A percentile compares a stretch with the other conserved stretches of the same genome.
Evolutionary conservation across 2,797 vertebrate species (phyloP).

Genomic region (Gymnodraco acuticeps): DNA sequence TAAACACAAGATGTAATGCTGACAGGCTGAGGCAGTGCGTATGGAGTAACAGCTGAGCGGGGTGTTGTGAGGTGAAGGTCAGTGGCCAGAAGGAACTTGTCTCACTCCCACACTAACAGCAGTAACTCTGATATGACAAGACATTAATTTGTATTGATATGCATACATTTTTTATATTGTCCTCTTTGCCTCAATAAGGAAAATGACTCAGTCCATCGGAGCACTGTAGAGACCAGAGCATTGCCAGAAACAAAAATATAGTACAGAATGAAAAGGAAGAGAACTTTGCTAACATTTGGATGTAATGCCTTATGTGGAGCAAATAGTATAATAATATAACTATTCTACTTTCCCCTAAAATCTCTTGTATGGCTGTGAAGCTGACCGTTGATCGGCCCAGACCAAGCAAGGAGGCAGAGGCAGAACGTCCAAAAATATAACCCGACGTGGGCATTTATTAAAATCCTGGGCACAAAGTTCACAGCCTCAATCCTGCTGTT

Average conservation of each 20-base stretch:
- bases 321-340: background rate
- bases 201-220: background rate
- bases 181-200: slow-evolving; percentile 1
- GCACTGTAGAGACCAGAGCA: background rate
- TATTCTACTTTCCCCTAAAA: slow-evolving; percentile 1
- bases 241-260: background rate
- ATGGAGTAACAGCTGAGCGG: slow-evolving; percentile 25
- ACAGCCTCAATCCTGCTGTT: too few relatives aligned
- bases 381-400: too few relatives aligned
- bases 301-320: background rate
- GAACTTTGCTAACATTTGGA: background rate
- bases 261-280: background rate
- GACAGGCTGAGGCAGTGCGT: slow-evolving; percentile 18
- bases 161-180: background rate
- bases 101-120: slow-evolving; percentile 20
- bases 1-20: slow-evolving; percentile 31
- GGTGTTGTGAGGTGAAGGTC: slow-evolving; percentile 49
- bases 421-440: too few relatives aligned
- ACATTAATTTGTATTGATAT: background rate
- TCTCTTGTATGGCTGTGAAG: background rate
- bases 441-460: too few relatives aligned
- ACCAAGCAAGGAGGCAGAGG: too few relatives aligned
- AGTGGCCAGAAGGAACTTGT: slow-evolving; percentile 37
- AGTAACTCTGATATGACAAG: slow-evolving; percentile 2
- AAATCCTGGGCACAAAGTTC: too few relatives aligned